phyloP scores from a whole-genome alignment of 2,797 vertebrate species.

The Macropodus opercularis region DNA sequence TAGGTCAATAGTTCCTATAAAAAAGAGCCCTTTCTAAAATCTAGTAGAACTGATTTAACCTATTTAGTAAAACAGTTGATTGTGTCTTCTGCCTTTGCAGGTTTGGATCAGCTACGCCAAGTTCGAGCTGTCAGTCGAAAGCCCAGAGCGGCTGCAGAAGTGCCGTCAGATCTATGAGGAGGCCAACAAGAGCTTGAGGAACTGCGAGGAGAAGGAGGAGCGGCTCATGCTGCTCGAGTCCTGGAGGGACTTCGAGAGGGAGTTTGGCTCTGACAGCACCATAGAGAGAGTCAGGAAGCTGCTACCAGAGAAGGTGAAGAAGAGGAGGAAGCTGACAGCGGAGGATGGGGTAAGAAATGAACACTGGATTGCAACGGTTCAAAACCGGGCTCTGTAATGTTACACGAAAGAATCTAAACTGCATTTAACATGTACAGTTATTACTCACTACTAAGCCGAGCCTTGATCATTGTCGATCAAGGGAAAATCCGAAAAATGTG shows the following conservation, averaged over 20 bases:
- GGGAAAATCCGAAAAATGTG: no score
- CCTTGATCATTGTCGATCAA: no score
- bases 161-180: slow-evolving; percentile 94
- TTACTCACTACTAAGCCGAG: no score
- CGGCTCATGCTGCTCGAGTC: slow-evolving; percentile 95
- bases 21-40: no score
- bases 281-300: slow-evolving; percentile 89
- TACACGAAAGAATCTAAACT: neutral
- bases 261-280: slow-evolving; percentile 84
- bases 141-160: slow-evolving; percentile 78
- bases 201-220: slow-evolving; percentile 97
- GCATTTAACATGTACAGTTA: no score
- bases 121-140: slow-evolving; percentile 91
- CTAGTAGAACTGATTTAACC: no score
- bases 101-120: slow-evolving; percentile 98
- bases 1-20: no score
- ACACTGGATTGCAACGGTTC: no score
- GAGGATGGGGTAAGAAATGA: slow-evolving; percentile 95
- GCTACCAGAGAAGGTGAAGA: slow-evolving; percentile 98
- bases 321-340: slow-evolving; percentile 95
- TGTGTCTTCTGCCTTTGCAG: slow-evolving; percentile 75
- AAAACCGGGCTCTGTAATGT: neutral
- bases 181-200: slow-evolving; percentile 93
- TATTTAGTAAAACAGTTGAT: no score
- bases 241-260: slow-evolving; percentile 90